Conservation (phyloP, 2,797 vertebrate species). For the Halcyon badia region DNA sequence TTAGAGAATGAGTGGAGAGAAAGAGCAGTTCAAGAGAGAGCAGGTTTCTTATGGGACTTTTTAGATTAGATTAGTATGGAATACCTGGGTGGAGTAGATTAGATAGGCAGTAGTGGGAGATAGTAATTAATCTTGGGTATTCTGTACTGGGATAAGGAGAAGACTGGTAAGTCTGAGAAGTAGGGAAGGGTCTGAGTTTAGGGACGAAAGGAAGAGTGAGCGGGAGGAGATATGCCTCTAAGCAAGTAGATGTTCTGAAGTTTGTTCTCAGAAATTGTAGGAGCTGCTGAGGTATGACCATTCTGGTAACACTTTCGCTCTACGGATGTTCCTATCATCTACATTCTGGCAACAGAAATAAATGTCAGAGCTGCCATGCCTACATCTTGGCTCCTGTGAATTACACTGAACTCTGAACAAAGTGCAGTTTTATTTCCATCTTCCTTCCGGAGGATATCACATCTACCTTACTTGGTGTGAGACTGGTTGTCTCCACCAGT, state of each 20-base stretch:
- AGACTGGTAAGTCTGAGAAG: neutral
- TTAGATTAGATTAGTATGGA: conserved; percentile 15
- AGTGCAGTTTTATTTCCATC: neutral
- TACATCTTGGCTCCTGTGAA: neutral
- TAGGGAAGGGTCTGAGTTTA: neutral
- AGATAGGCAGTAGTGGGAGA: neutral
- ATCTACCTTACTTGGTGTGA: neutral
- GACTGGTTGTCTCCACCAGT: neutral
- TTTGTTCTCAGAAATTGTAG: neutral
- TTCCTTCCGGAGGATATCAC: neutral
- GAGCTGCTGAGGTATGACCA: neutral
- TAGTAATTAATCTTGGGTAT: neutral
- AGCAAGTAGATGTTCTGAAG: neutral
- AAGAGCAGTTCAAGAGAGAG: neutral
- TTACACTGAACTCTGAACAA: neutral
- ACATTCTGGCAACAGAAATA: neutral
- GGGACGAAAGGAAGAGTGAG: neutral
- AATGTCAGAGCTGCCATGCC: neutral
- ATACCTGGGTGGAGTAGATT: neutral
- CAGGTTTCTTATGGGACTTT: neutral
- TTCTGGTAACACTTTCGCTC: neutral
- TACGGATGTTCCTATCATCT: neutral
- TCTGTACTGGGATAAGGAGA: neutral
- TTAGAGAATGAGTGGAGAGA: neutral
- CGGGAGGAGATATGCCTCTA: neutral